Base-by-base conservation (phyloP, 2,888 invertebrate genomes). In the Helleia helle region DNA sequence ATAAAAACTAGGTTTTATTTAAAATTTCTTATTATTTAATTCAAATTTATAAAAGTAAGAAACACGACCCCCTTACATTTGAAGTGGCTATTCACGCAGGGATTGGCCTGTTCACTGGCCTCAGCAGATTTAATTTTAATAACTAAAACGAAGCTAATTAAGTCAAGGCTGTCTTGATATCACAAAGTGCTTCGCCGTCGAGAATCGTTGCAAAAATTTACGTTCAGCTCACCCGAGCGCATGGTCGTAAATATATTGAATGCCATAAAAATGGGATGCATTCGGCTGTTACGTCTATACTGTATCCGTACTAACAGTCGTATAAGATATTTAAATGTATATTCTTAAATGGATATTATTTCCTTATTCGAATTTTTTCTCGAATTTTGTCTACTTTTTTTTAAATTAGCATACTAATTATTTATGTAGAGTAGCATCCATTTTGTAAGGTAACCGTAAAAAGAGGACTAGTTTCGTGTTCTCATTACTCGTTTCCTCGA, bases 231-330 rank as follows among this genome's bases (percentile, higher is more conserved):
- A 62, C 67, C 65, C 62, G 67, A 75, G 71, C 67, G 69, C 58
- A 66, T 62, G 63, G 64, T 61, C 72, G 72, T 77, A 79, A 80
- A 80, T 74, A 72, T 72, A 76, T 76, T 72, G 71, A 51, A 46
- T 22, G 54, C 62, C 56, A 66, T 81, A 81, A 81, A 76, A 79
- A 65, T 65, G 65, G 50, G 59, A 65, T 53, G 69, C 65, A 70
- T 72, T 71, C 64, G 62, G 71, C 71, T 71, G 68, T 73, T 42
- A 42, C 31, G 41, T 46, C 28, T 25, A 14, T 17, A 31, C n/a
- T 14, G 13, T 15, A 1, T 12, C 34, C 18, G 29, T 18, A 34
- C 22, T 34, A 18, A 22, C 8, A 8, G 5, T 22, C 8, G 5
- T 18, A n/a, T 2, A 15, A n/a, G n/a, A n/a, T n/a, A n/a, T n/a